Evolutionary conservation across 2,888 invertebrate species (phyloP).

Genomic region (Aricia artaxerxes): DNA sequence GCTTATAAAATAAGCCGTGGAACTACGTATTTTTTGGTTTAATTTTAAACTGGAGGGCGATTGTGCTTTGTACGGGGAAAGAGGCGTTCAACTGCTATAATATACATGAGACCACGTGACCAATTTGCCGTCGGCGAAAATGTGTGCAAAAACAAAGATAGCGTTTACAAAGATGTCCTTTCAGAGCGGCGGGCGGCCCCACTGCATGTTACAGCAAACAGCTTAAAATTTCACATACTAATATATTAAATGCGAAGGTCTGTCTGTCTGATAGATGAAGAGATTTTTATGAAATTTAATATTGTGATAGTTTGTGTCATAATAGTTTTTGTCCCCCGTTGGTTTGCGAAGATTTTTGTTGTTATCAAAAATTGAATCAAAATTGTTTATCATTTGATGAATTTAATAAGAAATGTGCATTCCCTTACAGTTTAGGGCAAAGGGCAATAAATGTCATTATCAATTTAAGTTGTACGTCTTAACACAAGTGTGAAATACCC

Average conservation of each 20-base stretch:
- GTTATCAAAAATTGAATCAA: too few species aligned
- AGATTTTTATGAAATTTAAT: background rate
- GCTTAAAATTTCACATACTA: background rate
- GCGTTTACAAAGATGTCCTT: conserved; percentile 17
- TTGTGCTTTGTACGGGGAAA: background rate
- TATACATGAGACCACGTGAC: conserved; percentile 17
- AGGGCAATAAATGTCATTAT: background rate
- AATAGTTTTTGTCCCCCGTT: too few species aligned
- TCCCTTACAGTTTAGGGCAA: background rate
- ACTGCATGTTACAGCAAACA: conserved; percentile 7
- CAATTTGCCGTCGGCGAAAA: conserved; percentile 19
- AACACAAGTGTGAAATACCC: conserved; percentile 11
- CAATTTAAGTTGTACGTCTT: background rate
- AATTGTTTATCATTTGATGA: too few species aligned
- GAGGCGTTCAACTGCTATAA: conserved; percentile 14
- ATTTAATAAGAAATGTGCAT: background rate
- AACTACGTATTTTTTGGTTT: conserved; percentile 9
- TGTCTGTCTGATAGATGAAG: background rate
- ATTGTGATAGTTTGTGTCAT: too few species aligned
- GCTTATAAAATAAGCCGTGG: background rate
- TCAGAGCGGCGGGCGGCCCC: background rate
- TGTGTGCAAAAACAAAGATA: conserved; percentile 19
- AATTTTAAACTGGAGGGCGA: background rate
- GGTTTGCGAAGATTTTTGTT: background rate
- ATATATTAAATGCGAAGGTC: background rate